These are phyloP conservation scores for Ruditapes philippinarum DNA, from an alignment of 1,140 invertebrate genomes.

Conservation along the genomic window DNA sequence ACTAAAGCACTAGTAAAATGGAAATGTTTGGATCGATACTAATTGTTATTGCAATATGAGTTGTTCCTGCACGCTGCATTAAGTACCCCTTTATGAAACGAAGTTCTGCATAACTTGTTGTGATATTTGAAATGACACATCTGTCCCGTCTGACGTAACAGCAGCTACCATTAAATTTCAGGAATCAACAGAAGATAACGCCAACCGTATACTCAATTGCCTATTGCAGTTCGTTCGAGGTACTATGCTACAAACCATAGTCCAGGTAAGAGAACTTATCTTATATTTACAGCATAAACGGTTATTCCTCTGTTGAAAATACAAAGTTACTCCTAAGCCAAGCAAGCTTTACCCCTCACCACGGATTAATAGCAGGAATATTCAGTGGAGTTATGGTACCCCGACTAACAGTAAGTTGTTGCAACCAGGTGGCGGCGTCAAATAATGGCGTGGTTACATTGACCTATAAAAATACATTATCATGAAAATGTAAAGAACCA, in stretches of 20 bases:
- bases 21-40: slow-evolving; percentile 63
- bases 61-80: slow-evolving; percentile 50
- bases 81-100: slow-evolving; percentile 23
- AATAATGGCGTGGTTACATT: slow-evolving; percentile 63
- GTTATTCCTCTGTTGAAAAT: slow-evolving; percentile 62
- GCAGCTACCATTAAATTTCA: slow-evolving; percentile 48
- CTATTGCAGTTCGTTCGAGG: slow-evolving; percentile 70
- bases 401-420: background rate
- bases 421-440: background rate
- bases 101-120: background rate
- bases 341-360: background rate
- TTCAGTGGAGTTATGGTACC: slow-evolving; percentile 13
- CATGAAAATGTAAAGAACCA: background rate
- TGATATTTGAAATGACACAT: slow-evolving; percentile 52
- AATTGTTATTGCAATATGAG: slow-evolving; percentile 47
- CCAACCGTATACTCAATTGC: too few relatives aligned
- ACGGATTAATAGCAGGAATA: slow-evolving; percentile 3
- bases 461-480: slow-evolving; percentile 2
- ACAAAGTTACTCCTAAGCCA: slow-evolving; percentile 37
- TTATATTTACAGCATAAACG: slow-evolving; percentile 73
- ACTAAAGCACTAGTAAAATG: slow-evolving; percentile 66
- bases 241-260: slow-evolving; percentile 73
- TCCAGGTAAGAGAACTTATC: slow-evolving; percentile 70
- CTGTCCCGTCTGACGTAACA: slow-evolving; percentile 53
- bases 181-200: slow-evolving; percentile 47